Evolutionary conservation across 2,888 invertebrate genomes (phyloP), one percentile per base, ranked within the genome.

Genomic region (Dryobota labecula): DNA sequence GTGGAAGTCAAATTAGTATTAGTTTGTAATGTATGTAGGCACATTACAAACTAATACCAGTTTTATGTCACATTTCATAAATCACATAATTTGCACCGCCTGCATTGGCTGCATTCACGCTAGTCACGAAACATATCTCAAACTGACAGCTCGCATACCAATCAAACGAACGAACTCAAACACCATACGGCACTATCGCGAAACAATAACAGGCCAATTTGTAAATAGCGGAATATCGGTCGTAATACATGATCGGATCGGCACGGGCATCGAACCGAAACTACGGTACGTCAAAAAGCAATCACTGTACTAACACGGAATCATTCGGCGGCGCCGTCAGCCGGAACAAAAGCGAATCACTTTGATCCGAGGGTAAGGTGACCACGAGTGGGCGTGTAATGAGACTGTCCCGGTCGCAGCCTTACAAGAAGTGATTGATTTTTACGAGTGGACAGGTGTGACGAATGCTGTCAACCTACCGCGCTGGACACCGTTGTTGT

Each of bases 321-420:
- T 93, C 91, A 93, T 92, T 92, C 90, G 88, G 75, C 86, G 86
- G 87, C 86, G 89, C 93, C 88, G 88, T 92, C 91, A 91, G 85
- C 90, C 90, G 93, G 92, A 94, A 94, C 94, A 90, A 92, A 92
- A 93, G 93, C 91, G 93, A 92, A 94, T 92, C 94, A 91, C 93
- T 94, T 92, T 93, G 92, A 92, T 91, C 92, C 90, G 90, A 74
- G 80, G 70, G 73, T 84, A 78, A 83, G 89, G 89, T 87, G 86
- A 47, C 89, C 86, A 88, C 60, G 67, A 18, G 62, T 38, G 70
- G 33, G 57, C 54, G 54, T 75, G 78, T 74, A 70, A 78, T 77
- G 73, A 64, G 83, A 85, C 83, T 61, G 64, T 72, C 63, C 70
- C 43, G 45, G 36, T 20, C 36, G n/a, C n/a, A 38, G 49, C 38